Conservation (phyloP, 2,888 invertebrate species). For the Acrobeloides nanus region DNA sequence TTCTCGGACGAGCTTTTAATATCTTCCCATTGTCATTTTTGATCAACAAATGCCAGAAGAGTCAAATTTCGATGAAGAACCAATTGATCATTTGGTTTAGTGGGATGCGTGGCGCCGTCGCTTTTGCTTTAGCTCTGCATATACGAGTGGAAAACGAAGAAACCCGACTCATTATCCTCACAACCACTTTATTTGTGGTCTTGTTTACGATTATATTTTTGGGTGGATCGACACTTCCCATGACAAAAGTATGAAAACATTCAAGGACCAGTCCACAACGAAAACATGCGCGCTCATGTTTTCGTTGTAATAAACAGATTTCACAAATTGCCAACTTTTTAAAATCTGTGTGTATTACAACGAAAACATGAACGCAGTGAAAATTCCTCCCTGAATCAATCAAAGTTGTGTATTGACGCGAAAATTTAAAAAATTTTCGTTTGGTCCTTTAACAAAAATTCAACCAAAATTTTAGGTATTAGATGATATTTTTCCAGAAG, state of each 20-base stretch:
- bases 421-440: too few species aligned
- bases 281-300: constrained; percentile 4
- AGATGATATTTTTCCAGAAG: constrained; percentile 24
- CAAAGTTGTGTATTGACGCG: too few species aligned
- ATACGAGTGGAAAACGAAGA: constrained; percentile 79
- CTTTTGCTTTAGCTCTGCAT: constrained; percentile 91
- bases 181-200: constrained; percentile 93
- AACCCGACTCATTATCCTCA: constrained; percentile 89
- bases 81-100: constrained; percentile 90
- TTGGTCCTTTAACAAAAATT: too few species aligned
- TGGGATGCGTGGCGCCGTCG: constrained; percentile 88
- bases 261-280: constrained; percentile 2
- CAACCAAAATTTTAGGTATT: constrained; percentile 8
- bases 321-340: too few species aligned
- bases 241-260: constrained; percentile 65
- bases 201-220: constrained; percentile 87
- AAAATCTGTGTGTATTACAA: too few species aligned
- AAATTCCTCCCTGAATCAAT: too few species aligned
- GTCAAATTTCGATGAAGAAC: constrained; percentile 92
- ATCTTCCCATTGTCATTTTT: constrained; percentile 88
- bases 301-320: too few species aligned
- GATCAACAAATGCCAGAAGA: constrained; percentile 80
- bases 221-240: constrained; percentile 94
- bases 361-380: too few species aligned
- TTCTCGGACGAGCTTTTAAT: constrained; percentile 87